These are phyloP conservation scores for Channa striata DNA, from an alignment of 2,797 vertebrate species.

Conservation along the genomic window DNA sequence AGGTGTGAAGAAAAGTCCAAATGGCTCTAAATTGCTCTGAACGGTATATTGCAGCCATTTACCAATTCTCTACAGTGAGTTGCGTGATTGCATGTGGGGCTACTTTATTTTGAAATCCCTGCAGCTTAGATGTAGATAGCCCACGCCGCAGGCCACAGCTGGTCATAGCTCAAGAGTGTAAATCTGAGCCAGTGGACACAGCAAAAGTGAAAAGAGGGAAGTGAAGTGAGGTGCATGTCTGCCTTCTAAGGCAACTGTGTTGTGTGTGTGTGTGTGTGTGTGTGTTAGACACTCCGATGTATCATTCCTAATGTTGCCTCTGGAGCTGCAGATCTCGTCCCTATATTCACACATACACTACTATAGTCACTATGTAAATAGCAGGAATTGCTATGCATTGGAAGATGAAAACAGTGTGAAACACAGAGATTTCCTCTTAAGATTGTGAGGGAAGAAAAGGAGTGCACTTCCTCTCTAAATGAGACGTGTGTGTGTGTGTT, in stretches of 20 bases:
- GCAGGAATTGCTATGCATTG: slow-evolving; percentile 49
- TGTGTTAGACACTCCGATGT: neutral
- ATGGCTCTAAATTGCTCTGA: neutral
- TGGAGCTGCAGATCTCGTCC: neutral
- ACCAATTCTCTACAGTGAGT: no score
- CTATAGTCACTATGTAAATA: slow-evolving; percentile 45
- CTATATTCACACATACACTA: neutral
- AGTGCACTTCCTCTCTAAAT: slow-evolving; percentile 32
- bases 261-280: neutral
- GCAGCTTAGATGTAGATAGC: no score
- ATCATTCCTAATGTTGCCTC: slow-evolving; percentile 6
- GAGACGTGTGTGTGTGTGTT: slow-evolving; percentile 8
- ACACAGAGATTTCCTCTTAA: slow-evolving; percentile 44
- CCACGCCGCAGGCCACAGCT: neutral
- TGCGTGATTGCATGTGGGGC: neutral
- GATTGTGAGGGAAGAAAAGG: slow-evolving; percentile 42
- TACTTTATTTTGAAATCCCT: no score
- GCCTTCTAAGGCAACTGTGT: neutral
- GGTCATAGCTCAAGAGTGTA: neutral
- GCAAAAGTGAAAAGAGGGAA: neutral
- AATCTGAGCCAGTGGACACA: neutral
- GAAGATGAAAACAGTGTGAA: slow-evolving; percentile 43
- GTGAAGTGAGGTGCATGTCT: neutral
- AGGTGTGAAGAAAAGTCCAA: neutral
- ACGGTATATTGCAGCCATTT: neutral